Evolutionary conservation across 1,140 invertebrate genomes (phyloP).

Genomic region (Pentalonia nigronervosa): DNA sequence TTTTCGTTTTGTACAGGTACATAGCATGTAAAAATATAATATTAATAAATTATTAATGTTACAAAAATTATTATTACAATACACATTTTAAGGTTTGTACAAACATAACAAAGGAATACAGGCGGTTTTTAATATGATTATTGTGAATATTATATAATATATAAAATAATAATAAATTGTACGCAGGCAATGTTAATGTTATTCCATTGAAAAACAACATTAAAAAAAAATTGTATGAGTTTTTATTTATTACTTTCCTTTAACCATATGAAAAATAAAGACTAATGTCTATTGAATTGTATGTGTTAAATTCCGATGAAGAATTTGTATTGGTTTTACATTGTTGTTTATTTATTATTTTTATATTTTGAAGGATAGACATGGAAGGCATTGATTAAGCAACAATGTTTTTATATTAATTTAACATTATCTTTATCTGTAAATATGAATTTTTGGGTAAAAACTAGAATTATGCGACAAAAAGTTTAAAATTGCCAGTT

Average conservation of each 20-base stretch:
- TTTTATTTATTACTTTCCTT: background rate
- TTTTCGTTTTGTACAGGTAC: conserved; percentile 55
- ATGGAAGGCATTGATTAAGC: too few species aligned
- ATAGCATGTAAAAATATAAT: conserved; percentile 56
- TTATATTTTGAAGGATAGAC: background rate
- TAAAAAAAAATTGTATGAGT: background rate
- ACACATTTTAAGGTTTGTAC: conserved; percentile 56
- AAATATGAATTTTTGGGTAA: background rate
- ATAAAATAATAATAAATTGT: conserved; percentile 57
- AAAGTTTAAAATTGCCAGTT: background rate
- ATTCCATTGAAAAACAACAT: conserved; percentile 51
- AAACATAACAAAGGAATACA: conserved; percentile 56
- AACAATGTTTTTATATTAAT: too few species aligned
- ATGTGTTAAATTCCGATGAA: background rate
- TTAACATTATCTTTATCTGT: background rate
- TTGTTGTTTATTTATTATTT: background rate
- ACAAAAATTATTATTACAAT: conserved; percentile 53
- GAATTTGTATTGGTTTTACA: background rate
- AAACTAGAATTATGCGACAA: background rate
- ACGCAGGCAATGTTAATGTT: conserved; percentile 57
- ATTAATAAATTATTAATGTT: conserved; percentile 56
- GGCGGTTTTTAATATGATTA: conserved; percentile 55
- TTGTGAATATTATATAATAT: conserved; percentile 53
- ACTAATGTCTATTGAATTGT: background rate
- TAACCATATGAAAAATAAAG: background rate